phyloP scores from a whole-genome alignment of 2,888 invertebrate species.

The Tridacna crocea region DNA sequence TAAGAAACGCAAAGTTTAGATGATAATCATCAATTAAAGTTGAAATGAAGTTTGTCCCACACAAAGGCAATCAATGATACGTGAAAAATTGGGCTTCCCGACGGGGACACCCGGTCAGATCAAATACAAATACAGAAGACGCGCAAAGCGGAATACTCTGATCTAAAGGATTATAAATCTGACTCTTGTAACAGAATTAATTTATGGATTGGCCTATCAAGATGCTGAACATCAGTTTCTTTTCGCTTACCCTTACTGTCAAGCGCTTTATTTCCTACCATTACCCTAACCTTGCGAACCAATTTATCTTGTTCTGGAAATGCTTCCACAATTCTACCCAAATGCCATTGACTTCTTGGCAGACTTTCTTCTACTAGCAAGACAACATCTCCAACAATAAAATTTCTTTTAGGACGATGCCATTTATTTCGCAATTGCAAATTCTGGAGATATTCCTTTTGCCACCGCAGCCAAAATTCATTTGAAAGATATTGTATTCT shows the following conservation, averaged over 20 bases:
- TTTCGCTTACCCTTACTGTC: constrained; percentile 31
- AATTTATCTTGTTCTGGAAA: constrained; percentile 37
- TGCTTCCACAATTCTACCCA: constrained; percentile 35
- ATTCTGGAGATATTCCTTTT: constrained; percentile 52
- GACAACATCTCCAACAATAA: constrained; percentile 61
- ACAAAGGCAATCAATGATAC: background rate
- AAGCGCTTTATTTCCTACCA: constrained; percentile 22
- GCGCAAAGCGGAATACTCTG: background rate
- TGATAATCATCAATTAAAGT: background rate
- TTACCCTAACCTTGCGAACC: constrained; percentile 50
- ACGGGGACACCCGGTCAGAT: constrained; percentile 5
- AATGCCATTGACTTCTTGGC: constrained; percentile 52
- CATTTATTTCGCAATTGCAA: constrained; percentile 56
- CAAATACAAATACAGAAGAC: too few relatives aligned
- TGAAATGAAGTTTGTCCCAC: background rate
- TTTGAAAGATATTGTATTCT: constrained; percentile 60
- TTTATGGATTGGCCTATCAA: constrained; percentile 61
- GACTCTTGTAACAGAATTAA: constrained; percentile 45
- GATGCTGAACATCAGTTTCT: constrained; percentile 5
- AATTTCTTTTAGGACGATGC: constrained; percentile 32
- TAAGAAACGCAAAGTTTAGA: background rate
- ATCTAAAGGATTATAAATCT: background rate
- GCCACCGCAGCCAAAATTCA: constrained; percentile 65
- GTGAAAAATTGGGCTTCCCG: constrained; percentile 2
- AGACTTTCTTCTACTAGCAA: constrained; percentile 55